Evolutionary conservation across 1,140 invertebrate species (phyloP), one percentile per base, ranked within the genome.

Genomic region (Drosophila serrata): DNA sequence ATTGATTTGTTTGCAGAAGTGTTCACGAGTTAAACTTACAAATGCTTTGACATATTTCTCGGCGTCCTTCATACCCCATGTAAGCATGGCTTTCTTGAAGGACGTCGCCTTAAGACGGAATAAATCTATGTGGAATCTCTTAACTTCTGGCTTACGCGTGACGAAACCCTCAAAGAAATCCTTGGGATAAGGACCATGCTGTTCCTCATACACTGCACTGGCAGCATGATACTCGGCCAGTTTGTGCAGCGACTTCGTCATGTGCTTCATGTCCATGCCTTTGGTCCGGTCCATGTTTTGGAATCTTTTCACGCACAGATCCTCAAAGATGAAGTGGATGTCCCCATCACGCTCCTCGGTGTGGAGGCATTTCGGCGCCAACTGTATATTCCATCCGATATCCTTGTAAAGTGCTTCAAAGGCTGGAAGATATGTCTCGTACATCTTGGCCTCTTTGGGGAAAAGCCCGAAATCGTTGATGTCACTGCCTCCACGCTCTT

Each of bases 211-310:
- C 2, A 91, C 81, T 0, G 76, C 72, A 53, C 94, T 94, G 6
- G 93, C 87, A 0, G 94, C 95, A 79, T 95, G 95, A 65, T 94
- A 94, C 60, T 88, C 93, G 0, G 94, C 95, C 46, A 95, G 60
- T 58, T 94, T 93, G 4, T 91, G 88, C 22, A 95, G 67, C 4
- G 94, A 93, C 9, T 93, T 39, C 33, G 92, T 81, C 64, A 93
- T 93, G 51, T 95, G 94, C 4, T 90, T 62, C 58, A 94, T 64
- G 75, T 95, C 94, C 49, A 95, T 85, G 3, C 94, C 94, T 22
- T 90, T 70, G 12, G 93, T 81, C 29, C 94, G 93, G 79, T 94
- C 87, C 2, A 93, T 92, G 42, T 91, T 90, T 22, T 13, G 33
- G 12, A 75, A 91, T 0, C 64, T 58, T 12, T 65, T 70, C 4